Conservation (phyloP, 2,113 vertebrate species). For the Heloderma charlesbogerti region DNA sequence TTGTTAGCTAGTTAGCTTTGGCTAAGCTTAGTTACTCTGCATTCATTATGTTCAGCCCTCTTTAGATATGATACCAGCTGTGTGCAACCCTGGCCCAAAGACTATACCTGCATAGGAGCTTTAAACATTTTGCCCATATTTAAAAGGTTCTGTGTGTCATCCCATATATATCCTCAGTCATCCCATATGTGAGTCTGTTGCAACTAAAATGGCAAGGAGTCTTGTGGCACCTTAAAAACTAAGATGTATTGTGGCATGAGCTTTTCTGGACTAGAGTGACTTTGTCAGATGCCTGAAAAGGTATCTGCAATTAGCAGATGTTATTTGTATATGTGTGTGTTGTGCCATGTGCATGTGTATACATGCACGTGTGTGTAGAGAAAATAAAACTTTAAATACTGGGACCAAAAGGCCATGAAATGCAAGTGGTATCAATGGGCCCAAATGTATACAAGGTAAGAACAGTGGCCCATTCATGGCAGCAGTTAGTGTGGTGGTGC, state of each 20-base stretch:
- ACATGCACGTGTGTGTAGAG: neutral
- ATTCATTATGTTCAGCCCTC: neutral
- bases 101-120: neutral
- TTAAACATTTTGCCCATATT: neutral
- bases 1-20: slow-evolving; percentile 65
- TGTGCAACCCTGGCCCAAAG: neutral
- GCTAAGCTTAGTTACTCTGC: slow-evolving; percentile 46
- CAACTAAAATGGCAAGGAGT: neutral
- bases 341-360: neutral
- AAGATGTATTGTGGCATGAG: neutral
- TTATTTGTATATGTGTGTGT: neutral
- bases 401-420: neutral
- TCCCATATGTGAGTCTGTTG: neutral
- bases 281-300: neutral
- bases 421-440: neutral
- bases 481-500: neutral
- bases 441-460: neutral
- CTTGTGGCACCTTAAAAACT: neutral
- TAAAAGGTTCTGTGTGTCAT: neutral
- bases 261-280: neutral
- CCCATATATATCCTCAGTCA: neutral
- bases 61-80: neutral
- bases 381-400: neutral
- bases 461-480: neutral
- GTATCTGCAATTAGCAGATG: neutral